A percentile compares a stretch with the other conserved stretches of the same genome.
Evolutionary conservation across 2,113 vertebrate species (phyloP).

Genomic region (Sapayoa aenigma): DNA sequence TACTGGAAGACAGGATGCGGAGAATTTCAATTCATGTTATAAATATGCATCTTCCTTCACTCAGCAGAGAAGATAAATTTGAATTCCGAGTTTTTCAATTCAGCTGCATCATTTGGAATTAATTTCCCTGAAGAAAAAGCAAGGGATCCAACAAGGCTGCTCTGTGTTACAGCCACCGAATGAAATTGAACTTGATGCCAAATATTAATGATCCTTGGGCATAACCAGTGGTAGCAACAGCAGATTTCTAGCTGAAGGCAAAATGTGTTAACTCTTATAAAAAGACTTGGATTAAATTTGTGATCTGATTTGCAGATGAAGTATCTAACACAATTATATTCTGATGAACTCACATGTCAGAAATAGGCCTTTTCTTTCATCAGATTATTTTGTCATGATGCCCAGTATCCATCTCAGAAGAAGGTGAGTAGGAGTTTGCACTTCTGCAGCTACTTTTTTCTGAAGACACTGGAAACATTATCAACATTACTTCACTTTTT

Average conservation of each 20-base stretch:
- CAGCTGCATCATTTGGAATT: slow-evolving; percentile 44
- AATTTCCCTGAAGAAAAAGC: slow-evolving; percentile 44
- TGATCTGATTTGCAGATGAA: background rate
- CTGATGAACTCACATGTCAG: background rate
- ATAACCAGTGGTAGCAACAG: slow-evolving; percentile 6
- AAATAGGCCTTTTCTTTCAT: background rate
- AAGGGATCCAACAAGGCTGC: slow-evolving; percentile 37
- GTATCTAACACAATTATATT: background rate
- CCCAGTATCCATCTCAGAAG: background rate
- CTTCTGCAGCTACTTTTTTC: background rate
- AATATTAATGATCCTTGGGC: slow-evolving; percentile 46
- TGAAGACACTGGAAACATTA: background rate
- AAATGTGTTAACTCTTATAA: background rate
- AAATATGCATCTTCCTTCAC: slow-evolving; percentile 35
- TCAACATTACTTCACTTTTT: background rate
- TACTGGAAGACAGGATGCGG: background rate
- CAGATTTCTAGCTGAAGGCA: slow-evolving; percentile 8
- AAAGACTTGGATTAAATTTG: background rate
- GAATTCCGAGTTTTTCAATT: slow-evolving; percentile 37
- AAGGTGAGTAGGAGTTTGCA: background rate
- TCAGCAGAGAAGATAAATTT: slow-evolving; percentile 10
- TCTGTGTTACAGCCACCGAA: slow-evolving; percentile 27
- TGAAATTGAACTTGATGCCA: slow-evolving; percentile 33
- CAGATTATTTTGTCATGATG: background rate
- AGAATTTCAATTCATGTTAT: background rate